phyloP scores from a whole-genome alignment of 1,140 invertebrate species.

The Bombus sylvicola region DNA sequence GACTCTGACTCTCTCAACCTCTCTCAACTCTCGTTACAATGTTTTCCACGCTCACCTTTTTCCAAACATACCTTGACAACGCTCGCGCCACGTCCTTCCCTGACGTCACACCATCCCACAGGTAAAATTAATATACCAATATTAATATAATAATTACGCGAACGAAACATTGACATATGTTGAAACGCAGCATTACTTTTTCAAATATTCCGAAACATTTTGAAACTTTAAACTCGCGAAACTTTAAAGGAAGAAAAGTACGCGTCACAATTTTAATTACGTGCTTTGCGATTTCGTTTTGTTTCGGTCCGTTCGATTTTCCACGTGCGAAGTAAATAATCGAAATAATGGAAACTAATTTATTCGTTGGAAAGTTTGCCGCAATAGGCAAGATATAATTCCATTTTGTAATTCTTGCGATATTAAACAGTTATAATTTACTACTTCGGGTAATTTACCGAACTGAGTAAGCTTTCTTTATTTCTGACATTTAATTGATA shows the following conservation, averaged over 20 bases:
- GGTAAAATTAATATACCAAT: no score
- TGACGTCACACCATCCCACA: no score
- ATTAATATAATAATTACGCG: not conserved
- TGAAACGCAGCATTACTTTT: not conserved
- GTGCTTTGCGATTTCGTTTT: not conserved
- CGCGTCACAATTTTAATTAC: not conserved
- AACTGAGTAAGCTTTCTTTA: not conserved
- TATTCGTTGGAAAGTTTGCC: no score
- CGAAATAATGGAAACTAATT: no score
- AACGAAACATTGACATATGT: not conserved
- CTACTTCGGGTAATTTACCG: not conserved
- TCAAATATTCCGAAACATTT: not conserved
- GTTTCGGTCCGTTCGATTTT: not conserved
- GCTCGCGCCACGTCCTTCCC: no score
- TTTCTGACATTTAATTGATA: not conserved
- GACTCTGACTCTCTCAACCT: no score
- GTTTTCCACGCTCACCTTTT: no score
- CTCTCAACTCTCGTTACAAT: no score
- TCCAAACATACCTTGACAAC: no score
- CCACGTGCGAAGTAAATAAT: not conserved
- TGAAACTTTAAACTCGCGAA: not conserved
- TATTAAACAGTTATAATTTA: no score
- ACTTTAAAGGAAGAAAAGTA: not conserved
- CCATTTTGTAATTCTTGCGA: no score
- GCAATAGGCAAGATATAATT: no score